A percentile compares a stretch with the other conserved stretches of the same genome.
Conservation (phyloP, 1,140 invertebrate genomes). For the Leguminivora glycinivorella region DNA sequence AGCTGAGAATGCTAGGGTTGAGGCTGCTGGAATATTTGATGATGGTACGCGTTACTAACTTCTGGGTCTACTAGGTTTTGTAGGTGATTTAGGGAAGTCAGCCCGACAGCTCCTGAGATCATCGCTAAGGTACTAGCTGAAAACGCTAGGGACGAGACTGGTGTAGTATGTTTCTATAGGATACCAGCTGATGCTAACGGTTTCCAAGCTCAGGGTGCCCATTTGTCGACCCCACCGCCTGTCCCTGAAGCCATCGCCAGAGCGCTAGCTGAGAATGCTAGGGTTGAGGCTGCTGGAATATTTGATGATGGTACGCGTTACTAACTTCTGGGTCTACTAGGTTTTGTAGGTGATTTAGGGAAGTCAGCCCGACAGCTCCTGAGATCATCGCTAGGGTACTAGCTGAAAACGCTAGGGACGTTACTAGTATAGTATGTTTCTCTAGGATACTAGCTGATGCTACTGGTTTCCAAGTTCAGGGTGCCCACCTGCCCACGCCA, state of each 20-base stretch:
- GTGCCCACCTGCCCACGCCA: constrained; percentile 83
- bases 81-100: no score
- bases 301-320: constrained; percentile 72
- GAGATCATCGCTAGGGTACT: no score
- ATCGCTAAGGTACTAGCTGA: constrained; percentile 82
- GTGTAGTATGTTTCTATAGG: constrained; percentile 76
- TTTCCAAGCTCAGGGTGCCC: constrained; percentile 82
- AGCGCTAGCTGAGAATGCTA: constrained; percentile 80
- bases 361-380: no score
- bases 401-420: no score
- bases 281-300: constrained; percentile 63
- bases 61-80: no score
- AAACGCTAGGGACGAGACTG: constrained; percentile 72
- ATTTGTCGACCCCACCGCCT: constrained; percentile 84
- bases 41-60: no score
- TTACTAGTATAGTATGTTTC: no score
- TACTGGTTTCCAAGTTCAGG: constrained; percentile 80
- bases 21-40: constrained; percentile 65
- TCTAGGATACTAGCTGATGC: constrained; percentile 77
- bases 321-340: no score
- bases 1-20: constrained; percentile 76
- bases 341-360: no score
- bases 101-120: no score
- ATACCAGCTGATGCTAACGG: constrained; percentile 79
- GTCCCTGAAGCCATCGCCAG: constrained; percentile 82